Evolutionary conservation across 1,140 invertebrate species (phyloP).

Genomic region (Pararge aegeria): DNA sequence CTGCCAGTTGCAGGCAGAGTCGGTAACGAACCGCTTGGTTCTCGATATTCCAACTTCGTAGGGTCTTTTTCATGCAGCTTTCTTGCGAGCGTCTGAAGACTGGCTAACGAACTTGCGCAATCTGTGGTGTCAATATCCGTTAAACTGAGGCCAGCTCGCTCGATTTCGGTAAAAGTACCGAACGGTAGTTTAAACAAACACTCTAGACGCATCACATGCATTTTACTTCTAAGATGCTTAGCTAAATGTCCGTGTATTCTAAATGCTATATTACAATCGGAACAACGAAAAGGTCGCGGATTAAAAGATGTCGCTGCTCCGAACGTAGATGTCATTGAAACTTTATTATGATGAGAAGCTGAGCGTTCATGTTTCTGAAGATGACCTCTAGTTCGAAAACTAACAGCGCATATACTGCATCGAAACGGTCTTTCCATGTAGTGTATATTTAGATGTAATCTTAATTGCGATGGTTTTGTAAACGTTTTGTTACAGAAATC

Average conservation of each 20-base stretch:
- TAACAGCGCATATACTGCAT: slow-evolving; percentile 94
- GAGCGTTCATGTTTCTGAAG: slow-evolving; percentile 95
- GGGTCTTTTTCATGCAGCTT: slow-evolving; percentile 92
- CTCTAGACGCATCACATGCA: slow-evolving; percentile 97
- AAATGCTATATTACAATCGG: slow-evolving; percentile 97
- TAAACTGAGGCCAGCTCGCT: slow-evolving; percentile 92
- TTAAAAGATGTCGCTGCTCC: slow-evolving; percentile 92
- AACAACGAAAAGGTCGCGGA: slow-evolving; percentile 96
- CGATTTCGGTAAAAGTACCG: slow-evolving; percentile 97
- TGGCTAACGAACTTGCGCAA: slow-evolving; percentile 94
- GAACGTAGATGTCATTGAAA: slow-evolving; percentile 92
- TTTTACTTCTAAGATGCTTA: slow-evolving; percentile 97
- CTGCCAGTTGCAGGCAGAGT: slow-evolving; percentile 42
- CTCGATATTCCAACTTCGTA: slow-evolving; percentile 84
- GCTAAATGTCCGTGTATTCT: slow-evolving; percentile 97
- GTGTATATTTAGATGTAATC: slow-evolving; percentile 97
- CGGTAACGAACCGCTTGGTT: slow-evolving; percentile 54
- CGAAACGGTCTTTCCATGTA: slow-evolving; percentile 95
- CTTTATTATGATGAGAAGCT: slow-evolving; percentile 94
- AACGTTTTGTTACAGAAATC: slow-evolving; percentile 95
- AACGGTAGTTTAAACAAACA: slow-evolving; percentile 95
- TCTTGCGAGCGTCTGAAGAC: slow-evolving; percentile 88
- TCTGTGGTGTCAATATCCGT: slow-evolving; percentile 97
- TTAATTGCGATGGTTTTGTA: slow-evolving; percentile 92
- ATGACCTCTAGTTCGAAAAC: slow-evolving; percentile 94